Evolutionary conservation across 2,888 invertebrate species (phyloP).

Genomic region (Ptilodon capucinus): DNA sequence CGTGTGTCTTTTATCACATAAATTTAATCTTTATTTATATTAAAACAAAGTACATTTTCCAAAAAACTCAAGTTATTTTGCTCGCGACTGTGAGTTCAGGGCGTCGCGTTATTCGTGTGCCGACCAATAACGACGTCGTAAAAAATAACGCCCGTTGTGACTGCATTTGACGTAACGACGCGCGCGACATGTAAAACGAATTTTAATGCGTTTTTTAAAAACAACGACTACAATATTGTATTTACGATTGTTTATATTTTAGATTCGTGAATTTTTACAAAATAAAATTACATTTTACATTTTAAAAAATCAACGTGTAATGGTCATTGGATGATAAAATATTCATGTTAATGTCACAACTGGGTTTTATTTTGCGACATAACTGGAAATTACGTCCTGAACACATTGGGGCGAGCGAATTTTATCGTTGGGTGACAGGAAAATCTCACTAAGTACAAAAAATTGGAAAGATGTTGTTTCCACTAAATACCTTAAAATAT

Average conservation of each 20-base stretch:
- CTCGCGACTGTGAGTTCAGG: no score
- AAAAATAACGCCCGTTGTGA: constrained; percentile 43
- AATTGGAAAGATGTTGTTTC: no score
- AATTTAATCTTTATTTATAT: no score
- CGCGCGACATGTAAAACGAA: constrained; percentile 43
- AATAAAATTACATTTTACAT: constrained; percentile 30
- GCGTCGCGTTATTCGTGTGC: constrained; percentile 29
- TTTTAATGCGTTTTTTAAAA: constrained; percentile 34
- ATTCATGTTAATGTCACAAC: constrained; percentile 8
- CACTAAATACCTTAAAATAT: no score
- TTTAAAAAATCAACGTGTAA: constrained; percentile 5
- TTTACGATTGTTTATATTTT: constrained; percentile 26
- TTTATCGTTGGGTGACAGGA: no score
- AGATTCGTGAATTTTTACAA: constrained; percentile 27
- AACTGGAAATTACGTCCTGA: background rate
- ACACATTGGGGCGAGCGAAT: no score
- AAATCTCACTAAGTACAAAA: no score
- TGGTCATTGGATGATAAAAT: constrained; percentile 25
- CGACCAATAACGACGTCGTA: constrained; percentile 34
- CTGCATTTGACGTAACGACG: constrained; percentile 45
- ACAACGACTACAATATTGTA: constrained; percentile 20
- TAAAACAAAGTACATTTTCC: no score
- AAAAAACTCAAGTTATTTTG: no score
- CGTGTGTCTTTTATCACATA: no score
- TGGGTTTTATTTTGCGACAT: background rate